A percentile compares a stretch with the other conserved stretches of the same genome.
phyloP scores from a whole-genome alignment of 2,888 invertebrate species.

The Tubulanus polymorphus region DNA sequence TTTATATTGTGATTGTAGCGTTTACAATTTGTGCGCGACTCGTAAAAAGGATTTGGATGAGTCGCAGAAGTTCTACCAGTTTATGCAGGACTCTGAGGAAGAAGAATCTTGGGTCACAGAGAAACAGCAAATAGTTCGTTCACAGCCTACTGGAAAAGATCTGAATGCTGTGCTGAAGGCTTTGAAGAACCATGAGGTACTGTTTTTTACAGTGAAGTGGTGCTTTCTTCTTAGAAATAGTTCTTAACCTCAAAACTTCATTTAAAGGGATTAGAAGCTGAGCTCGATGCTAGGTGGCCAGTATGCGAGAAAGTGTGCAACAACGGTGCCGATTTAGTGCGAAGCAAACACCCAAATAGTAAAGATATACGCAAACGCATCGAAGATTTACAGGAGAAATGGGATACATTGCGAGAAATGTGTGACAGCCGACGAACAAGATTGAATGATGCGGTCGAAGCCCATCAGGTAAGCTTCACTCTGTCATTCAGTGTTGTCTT shows the following conservation, averaged over 20 bases:
- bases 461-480: constrained; percentile 67
- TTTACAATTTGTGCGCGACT: constrained; percentile 76
- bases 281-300: constrained; percentile 66
- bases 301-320: constrained; percentile 57
- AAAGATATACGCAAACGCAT: constrained; percentile 79
- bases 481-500: background rate
- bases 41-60: constrained; percentile 79
- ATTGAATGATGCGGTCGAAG: constrained; percentile 82
- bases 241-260: constrained; percentile 43
- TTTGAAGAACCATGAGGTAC: constrained; percentile 84
- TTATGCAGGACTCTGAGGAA: constrained; percentile 94
- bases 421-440: constrained; percentile 62
- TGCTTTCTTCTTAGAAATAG: background rate
- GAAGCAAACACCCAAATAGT: constrained; percentile 76
- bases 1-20: constrained; percentile 57
- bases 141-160: constrained; percentile 91
- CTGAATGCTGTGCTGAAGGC: constrained; percentile 82
- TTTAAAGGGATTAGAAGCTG: constrained; percentile 63
- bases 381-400: constrained; percentile 75
- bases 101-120: constrained; percentile 97
- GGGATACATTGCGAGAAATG: constrained; percentile 82
- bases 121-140: constrained; percentile 86
- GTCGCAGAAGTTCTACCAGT: constrained; percentile 88
- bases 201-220: no score
- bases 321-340: constrained; percentile 71